Conservation (phyloP, 2,113 vertebrate genomes). For the Chaetops frenatus region DNA sequence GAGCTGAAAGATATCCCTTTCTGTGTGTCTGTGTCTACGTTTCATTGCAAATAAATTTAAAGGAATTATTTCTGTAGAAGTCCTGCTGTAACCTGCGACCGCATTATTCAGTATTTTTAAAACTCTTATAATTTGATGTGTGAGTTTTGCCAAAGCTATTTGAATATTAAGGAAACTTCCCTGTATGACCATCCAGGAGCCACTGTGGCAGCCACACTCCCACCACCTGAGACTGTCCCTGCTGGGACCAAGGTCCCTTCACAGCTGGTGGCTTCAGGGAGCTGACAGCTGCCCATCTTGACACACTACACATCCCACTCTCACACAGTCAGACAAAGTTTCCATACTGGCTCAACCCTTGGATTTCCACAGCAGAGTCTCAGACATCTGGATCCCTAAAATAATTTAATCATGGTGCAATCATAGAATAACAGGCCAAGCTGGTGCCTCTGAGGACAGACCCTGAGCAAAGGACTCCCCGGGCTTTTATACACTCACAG, state of each 20-base stretch:
- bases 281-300: too few relatives aligned
- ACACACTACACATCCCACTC: neutral
- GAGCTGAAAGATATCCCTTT: neutral
- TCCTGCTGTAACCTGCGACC: neutral
- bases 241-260: neutral
- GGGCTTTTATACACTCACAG: neutral
- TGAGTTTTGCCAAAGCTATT: neutral
- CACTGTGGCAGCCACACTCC: neutral
- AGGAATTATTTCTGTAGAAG: neutral
- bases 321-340: neutral
- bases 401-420: neutral
- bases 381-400: neutral
- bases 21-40: neutral
- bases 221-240: neutral
- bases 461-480: neutral
- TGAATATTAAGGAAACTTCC: neutral
- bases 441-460: neutral
- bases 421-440: neutral
- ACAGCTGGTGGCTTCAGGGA: fast-evolving
- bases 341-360: neutral
- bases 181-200: neutral
- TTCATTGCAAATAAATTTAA: neutral
- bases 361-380: neutral
- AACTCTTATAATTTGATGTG: neutral
- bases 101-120: neutral